Evolutionary conservation across 2,797 vertebrate species (phyloP).

Genomic region (Sphaeramia orbicularis): DNA sequence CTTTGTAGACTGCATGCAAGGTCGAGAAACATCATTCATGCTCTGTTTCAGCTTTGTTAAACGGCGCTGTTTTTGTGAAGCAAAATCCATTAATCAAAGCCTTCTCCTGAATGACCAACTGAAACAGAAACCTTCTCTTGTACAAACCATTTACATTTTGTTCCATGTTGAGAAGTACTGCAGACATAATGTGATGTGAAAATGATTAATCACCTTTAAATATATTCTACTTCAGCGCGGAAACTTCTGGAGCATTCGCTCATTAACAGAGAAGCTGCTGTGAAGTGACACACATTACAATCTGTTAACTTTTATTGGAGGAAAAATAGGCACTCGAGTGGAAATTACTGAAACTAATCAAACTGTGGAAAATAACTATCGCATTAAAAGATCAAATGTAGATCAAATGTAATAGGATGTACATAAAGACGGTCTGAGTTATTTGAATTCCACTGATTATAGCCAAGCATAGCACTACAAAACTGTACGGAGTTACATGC

Average conservation of each 20-base stretch:
- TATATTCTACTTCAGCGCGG: conserved; percentile 1
- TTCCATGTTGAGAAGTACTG: neutral
- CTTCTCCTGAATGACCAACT: neutral
- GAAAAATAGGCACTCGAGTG: neutral
- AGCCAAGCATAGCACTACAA: too few species aligned
- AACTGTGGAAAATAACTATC: neutral
- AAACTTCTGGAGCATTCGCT: conserved; percentile 16
- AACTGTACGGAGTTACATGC: too few species aligned
- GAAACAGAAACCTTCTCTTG: neutral
- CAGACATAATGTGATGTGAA: neutral
- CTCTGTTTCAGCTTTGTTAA: too few species aligned
- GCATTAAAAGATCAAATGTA: too few species aligned
- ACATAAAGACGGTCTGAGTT: too few species aligned
- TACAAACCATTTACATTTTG: conserved; percentile 12
- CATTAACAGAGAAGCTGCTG: conserved; percentile 18
- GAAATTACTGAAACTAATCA: conserved; percentile 1
- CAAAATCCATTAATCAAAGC: neutral
- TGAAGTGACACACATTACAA: conserved; percentile 5
- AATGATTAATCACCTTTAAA: conserved; percentile 24
- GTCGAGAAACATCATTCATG: neutral
- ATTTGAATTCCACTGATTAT: too few species aligned
- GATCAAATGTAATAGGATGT: too few species aligned
- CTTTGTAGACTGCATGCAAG: neutral
- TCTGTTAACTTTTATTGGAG: conserved; percentile 16
- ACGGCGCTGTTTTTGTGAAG: neutral